Evolutionary conservation across 2,113 vertebrate genomes (phyloP).

Genomic region (Pristiophorus japonicus): DNA sequence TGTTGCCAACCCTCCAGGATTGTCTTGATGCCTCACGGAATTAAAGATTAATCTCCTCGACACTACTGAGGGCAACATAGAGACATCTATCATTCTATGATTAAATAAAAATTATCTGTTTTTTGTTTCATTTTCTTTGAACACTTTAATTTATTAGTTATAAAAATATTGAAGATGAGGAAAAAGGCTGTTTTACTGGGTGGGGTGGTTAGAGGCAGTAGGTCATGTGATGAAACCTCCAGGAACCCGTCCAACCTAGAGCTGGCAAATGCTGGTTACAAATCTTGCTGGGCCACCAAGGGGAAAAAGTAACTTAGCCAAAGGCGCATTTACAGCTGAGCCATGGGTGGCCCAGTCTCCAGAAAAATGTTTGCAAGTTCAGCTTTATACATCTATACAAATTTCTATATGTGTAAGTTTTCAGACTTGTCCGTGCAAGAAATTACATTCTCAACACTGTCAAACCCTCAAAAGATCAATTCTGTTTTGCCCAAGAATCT

Average conservation of each 20-base stretch:
- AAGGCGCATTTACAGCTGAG: background rate
- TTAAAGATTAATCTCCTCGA: background rate
- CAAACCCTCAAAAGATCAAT: background rate
- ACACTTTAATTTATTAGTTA: background rate
- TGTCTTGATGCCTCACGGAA: background rate
- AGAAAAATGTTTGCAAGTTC: background rate
- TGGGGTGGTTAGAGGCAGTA: background rate
- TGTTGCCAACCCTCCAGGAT: background rate
- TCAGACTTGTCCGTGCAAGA: constrained; percentile 34
- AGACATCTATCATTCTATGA: too few species aligned
- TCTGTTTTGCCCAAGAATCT: constrained; percentile 16
- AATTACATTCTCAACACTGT: constrained; percentile 9
- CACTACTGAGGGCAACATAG: background rate
- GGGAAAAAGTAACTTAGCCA: background rate
- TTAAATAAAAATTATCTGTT: background rate
- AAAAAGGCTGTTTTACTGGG: background rate
- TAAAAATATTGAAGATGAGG: background rate
- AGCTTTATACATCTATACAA: background rate
- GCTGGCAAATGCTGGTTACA: background rate
- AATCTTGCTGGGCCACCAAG: background rate
- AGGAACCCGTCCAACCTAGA: background rate
- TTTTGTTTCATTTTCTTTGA: background rate
- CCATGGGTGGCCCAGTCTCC: background rate
- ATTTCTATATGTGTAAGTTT: background rate
- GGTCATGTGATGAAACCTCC: background rate